Evolutionary conservation across 2,888 invertebrate genomes (phyloP).

Genomic region (Drosophila bunnanda): DNA sequence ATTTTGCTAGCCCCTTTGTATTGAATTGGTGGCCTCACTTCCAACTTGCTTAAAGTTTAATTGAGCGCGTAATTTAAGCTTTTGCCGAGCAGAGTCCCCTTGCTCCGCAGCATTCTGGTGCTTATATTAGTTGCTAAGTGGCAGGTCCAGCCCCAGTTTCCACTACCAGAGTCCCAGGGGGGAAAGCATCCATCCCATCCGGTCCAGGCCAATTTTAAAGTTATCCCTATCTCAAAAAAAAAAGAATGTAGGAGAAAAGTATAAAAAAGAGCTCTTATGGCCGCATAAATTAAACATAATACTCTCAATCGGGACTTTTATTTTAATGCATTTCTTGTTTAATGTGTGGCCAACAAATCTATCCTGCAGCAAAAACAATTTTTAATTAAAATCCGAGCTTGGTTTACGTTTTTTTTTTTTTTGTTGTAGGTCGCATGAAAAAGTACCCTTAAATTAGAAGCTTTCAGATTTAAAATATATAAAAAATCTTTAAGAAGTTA

Average conservation of each 20-base stretch:
- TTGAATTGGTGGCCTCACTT: conserved; percentile 42
- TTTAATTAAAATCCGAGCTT: conserved; percentile 33
- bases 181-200: not conserved
- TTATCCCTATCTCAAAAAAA: not conserved
- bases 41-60: conserved; percentile 74
- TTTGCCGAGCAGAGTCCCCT: conserved; percentile 62
- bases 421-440: not conserved
- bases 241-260: not conserved
- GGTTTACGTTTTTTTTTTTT: no score
- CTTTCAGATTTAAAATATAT: not conserved
- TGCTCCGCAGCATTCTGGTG: conserved; percentile 1
- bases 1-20: conserved; percentile 40
- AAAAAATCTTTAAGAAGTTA: not conserved
- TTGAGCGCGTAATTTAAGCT: conserved; percentile 79
- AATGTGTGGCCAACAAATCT: conserved; percentile 10
- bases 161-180: not conserved
- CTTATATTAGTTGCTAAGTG: conserved; percentile 68
- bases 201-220: conserved; percentile 22
- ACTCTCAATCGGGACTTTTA: conserved; percentile 3
- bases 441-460: conserved; percentile 1
- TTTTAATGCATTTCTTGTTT: conserved; percentile 26
- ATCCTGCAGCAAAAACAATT: conserved; percentile 9
- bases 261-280: conserved; percentile 2
- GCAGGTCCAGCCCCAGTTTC: conserved; percentile 31
- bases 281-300: conserved; percentile 38